Conservation (phyloP, 2,113 vertebrate genomes). For the Felis chaus region DNA sequence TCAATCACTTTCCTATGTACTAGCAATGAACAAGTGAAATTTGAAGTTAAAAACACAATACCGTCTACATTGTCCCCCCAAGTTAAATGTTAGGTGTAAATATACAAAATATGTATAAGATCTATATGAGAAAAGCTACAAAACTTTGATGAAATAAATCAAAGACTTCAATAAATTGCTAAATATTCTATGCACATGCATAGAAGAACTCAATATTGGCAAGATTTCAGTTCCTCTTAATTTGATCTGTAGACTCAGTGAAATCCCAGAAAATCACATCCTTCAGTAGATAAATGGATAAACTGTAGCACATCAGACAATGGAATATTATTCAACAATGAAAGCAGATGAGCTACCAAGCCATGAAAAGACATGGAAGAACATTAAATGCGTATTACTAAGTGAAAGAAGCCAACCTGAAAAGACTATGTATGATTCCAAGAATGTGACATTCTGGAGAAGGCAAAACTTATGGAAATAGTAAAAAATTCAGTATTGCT, state of each 20-base stretch:
- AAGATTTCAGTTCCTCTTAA: not conserved
- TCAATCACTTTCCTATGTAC: not conserved
- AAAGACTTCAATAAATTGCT: not conserved
- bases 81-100: not conserved
- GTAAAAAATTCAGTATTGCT: not conserved
- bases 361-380: not conserved
- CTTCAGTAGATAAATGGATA: not conserved
- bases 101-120: not conserved
- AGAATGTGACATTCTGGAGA: not conserved
- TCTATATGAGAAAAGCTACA: not conserved
- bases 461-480: not conserved
- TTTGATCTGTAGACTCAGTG: not conserved
- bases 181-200: not conserved
- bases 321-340: not conserved
- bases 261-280: not conserved
- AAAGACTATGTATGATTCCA: not conserved
- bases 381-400: not conserved
- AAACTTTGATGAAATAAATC: not conserved
- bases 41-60: not conserved
- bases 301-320: not conserved
- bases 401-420: not conserved
- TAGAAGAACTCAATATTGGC: not conserved
- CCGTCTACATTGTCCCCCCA: not conserved
- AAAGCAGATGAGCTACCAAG: not conserved
- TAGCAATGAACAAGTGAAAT: not conserved